Conservation (phyloP, 1,140 invertebrate species). For the Danaus melanippus region DNA sequence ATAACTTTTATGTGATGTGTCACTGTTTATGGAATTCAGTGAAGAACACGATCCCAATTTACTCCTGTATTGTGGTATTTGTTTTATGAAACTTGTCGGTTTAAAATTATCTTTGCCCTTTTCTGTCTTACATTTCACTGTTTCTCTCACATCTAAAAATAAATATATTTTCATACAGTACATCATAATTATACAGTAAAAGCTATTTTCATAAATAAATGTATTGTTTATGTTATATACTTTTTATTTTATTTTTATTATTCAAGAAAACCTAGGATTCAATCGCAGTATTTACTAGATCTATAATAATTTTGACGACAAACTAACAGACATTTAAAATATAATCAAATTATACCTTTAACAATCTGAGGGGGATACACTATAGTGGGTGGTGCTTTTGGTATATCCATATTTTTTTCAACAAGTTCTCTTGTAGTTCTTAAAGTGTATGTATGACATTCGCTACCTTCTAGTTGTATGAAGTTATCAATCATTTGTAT, state of each 20-base stretch:
- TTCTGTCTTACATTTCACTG: constrained; percentile 23
- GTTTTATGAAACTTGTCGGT: constrained; percentile 26
- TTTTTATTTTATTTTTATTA: no score
- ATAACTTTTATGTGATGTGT: constrained; percentile 33
- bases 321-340: neutral
- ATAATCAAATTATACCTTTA: constrained; percentile 30
- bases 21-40: constrained; percentile 43
- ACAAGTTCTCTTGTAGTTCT: constrained; percentile 31
- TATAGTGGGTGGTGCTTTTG: constrained; percentile 33
- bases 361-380: constrained; percentile 49
- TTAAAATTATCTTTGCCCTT: constrained; percentile 25
- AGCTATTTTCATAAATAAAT: no score
- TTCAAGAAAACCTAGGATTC: no score
- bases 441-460: constrained; percentile 32
- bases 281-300: no score
- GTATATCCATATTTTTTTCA: constrained; percentile 36
- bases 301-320: no score
- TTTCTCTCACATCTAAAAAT: constrained; percentile 42
- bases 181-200: no score
- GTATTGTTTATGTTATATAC: no score
- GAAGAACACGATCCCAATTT: constrained; percentile 46
- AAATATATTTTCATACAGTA: neutral
- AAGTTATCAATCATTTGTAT: constrained; percentile 34
- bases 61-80: constrained; percentile 38
- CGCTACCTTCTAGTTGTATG: constrained; percentile 40